Evolutionary conservation across 2,888 invertebrate genomes (phyloP), one percentile per base, ranked within the genome.

Genomic region (Conops quadrifasciatus): DNA sequence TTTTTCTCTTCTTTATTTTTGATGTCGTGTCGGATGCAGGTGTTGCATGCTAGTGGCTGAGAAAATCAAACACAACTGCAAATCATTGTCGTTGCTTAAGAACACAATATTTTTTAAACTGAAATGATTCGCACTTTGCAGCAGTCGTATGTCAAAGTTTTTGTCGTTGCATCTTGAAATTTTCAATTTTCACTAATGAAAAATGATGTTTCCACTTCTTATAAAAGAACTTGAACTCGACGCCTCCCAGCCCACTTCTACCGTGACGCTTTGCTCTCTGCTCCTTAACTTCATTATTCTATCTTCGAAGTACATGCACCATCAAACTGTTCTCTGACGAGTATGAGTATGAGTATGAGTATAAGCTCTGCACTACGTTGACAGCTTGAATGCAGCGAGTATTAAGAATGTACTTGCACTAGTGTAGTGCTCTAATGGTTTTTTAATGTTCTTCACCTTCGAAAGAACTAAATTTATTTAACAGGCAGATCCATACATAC

Each of bases 41-140:
- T 24, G 56, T 26, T 56, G 16, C 26, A 1, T 56, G n/a, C n/a
- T n/a, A n/a, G n/a, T n/a, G n/a, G n/a, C 21, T 19, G 2, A 5
- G 16, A 19, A 56, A 56, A 56, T 24, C 21, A 47, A n/a, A 51
- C 69, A 51, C 43, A 63, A 63, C 16, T 36, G 69, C 75, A 76
- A 71, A 76, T 21, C 53, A n/a, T 21, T 21, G 24, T 24, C 19
- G 53, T 67, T 67, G 67, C 67, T 26, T 67, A 45, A 28, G 58
- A 58, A 36, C 2, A 24, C 21, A 56, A 53, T 56, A 63, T 67
- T 67, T 67, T 56, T 67, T 67, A 67, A 67, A 67, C 45, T 43
- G 1, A 58, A 67, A 67, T 67, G 67, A 67, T 36, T 67, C 56
- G 67, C 67, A 67, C 28, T 56, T 67, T 53, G 36, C 9, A 36